These are phyloP conservation scores for Sebastes iracundus DNA, from an alignment of 2,797 vertebrate genomes.

Conservation along the genomic window DNA sequence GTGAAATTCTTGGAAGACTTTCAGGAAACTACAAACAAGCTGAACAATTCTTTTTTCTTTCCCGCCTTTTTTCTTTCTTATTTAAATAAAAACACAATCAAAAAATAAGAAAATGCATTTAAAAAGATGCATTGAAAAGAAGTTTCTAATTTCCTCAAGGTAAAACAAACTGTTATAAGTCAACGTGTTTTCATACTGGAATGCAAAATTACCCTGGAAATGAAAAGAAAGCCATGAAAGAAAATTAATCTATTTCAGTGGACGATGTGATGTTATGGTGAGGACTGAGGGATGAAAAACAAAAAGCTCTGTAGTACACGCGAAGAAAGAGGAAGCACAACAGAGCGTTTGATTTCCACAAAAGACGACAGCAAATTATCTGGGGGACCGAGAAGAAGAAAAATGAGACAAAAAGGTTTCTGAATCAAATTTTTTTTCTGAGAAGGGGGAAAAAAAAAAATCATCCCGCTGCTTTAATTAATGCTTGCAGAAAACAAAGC, in stretches of 20 bases:
- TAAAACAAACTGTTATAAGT: neutral
- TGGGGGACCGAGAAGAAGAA: constrained; percentile 62
- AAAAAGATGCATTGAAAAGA: neutral
- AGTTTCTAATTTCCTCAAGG: neutral
- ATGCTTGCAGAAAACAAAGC: constrained; percentile 79
- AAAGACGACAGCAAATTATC: constrained; percentile 74
- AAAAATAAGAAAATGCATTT: neutral
- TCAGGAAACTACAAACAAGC: constrained; percentile 20
- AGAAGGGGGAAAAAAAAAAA: constrained; percentile 41
- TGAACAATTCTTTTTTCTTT: neutral
- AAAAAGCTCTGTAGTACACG: constrained; percentile 34
- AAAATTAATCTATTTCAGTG: constrained; percentile 6
- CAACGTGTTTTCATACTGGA: neutral
- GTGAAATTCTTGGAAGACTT: constrained; percentile 12
- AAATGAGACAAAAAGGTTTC: constrained; percentile 71
- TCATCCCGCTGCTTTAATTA: constrained; percentile 77
- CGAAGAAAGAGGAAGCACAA: constrained; percentile 35
- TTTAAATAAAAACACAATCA: neutral
- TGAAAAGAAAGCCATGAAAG: constrained; percentile 7
- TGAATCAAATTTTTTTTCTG: constrained; percentile 56
- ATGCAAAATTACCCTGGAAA: constrained; percentile 16
- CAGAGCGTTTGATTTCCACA: constrained; percentile 67
- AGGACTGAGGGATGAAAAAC: constrained; percentile 38
- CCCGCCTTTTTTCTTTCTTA: no score
- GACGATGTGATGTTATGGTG: constrained; percentile 8